phyloP scores from a whole-genome alignment of 1,140 invertebrate species.

The Meloidogyne chitwoodi region DNA sequence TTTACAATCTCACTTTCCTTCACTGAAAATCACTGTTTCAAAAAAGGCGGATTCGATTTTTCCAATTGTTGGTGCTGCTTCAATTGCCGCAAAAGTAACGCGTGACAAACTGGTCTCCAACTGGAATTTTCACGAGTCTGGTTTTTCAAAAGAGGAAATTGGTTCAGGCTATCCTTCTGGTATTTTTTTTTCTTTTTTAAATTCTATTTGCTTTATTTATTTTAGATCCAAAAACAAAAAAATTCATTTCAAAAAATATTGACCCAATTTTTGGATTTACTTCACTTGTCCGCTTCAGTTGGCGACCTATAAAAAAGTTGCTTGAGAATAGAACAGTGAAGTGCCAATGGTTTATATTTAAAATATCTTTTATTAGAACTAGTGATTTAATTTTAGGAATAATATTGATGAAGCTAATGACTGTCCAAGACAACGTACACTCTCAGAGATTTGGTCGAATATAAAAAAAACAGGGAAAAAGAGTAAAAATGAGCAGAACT shows the following conservation, averaged over 20 bases:
- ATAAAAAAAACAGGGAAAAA: background rate
- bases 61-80: conserved; percentile 92
- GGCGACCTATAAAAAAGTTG: conserved; percentile 84
- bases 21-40: conserved; percentile 79
- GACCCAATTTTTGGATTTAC: conserved; percentile 93
- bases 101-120: conserved; percentile 80
- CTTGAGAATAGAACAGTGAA: conserved; percentile 70
- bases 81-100: conserved; percentile 91
- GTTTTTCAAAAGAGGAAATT: conserved; percentile 65
- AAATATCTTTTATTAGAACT: too few relatives aligned
- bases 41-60: conserved; percentile 95
- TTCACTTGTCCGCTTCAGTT: conserved; percentile 89
- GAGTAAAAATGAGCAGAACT: background rate
- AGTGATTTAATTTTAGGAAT: background rate
- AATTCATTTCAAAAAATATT: conserved; percentile 76
- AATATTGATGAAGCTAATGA: background rate
- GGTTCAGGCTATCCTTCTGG: conserved; percentile 91
- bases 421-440: background rate
- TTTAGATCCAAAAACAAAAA: conserved; percentile 87
- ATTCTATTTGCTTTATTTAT: conserved; percentile 24
- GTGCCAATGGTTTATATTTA: conserved; percentile 62
- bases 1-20: conserved; percentile 78
- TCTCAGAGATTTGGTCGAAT: conserved; percentile 1
- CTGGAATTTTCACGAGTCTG: conserved; percentile 79
- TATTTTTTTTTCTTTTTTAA: conserved; percentile 45